A percentile compares a stretch with the other conserved stretches of the same genome.
Evolutionary conservation across 1,140 invertebrate species (phyloP).

Genomic region (Diploscapter pachys): DNA sequence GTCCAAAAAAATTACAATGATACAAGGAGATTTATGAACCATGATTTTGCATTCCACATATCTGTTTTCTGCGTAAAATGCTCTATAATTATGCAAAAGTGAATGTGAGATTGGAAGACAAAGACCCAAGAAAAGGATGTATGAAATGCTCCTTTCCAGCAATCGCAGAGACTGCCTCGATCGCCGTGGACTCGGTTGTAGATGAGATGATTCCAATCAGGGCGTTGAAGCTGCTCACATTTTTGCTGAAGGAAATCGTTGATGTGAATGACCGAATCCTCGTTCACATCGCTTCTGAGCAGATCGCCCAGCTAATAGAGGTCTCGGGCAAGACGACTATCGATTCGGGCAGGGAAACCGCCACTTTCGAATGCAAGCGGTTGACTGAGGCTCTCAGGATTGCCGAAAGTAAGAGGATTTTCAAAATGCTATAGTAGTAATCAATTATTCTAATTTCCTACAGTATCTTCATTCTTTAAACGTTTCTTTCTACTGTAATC

Average conservation of each 20-base stretch:
- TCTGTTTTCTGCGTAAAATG: too few relatives aligned
- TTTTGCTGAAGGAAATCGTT: conserved; percentile 23
- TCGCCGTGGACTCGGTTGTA: conserved; percentile 11
- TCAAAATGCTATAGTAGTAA: not conserved
- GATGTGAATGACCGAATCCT: conserved; percentile 12
- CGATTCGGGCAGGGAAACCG: not conserved
- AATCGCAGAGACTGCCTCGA: conserved; percentile 22
- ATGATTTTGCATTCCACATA: too few relatives aligned
- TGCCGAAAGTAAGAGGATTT: not conserved
- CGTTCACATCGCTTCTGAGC: conserved; percentile 17
- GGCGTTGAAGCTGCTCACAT: conserved; percentile 19
- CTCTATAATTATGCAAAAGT: too few relatives aligned
- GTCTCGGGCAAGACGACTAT: not conserved
- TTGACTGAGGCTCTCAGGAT: not conserved
- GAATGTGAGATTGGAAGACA: not conserved
- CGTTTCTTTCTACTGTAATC: too few relatives aligned
- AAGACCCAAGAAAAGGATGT: not conserved
- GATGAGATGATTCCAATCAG: conserved; percentile 25
- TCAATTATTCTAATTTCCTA: too few relatives aligned
- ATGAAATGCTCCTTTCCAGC: conserved; percentile 15
- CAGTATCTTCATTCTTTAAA: too few relatives aligned
- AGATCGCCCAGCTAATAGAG: not conserved
- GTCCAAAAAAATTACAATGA: too few relatives aligned
- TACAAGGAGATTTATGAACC: too few relatives aligned
- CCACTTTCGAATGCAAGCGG: not conserved